These are phyloP conservation scores for Speoplatyrhinus poulsoni DNA, from an alignment of 2,113 vertebrate genomes.

Conservation along the genomic window DNA sequence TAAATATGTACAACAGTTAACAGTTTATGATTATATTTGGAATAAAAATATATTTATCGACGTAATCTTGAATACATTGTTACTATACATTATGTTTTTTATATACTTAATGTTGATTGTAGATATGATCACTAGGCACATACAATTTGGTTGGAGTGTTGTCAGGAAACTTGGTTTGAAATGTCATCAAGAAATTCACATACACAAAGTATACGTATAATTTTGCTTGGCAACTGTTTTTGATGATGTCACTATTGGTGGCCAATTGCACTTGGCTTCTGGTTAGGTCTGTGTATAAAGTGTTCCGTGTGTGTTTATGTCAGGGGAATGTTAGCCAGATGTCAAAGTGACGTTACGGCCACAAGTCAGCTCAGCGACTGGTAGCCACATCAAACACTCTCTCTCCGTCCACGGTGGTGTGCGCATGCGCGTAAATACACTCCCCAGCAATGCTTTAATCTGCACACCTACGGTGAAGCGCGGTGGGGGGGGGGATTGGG, in stretches of 20 bases:
- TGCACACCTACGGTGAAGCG: conserved; percentile 62
- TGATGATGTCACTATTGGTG: background rate
- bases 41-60: background rate
- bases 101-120: background rate
- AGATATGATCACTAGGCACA: background rate
- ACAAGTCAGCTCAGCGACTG: conserved; percentile 57
- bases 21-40: background rate
- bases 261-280: conserved; percentile 4
- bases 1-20: background rate
- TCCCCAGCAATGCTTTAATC: conserved; percentile 64
- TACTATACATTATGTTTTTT: background rate
- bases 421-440: conserved; percentile 9
- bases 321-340: conserved; percentile 44
- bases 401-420: background rate
- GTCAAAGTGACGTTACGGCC: conserved; percentile 65
- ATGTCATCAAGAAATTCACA: background rate
- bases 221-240: conserved; percentile 13
- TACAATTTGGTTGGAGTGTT: background rate
- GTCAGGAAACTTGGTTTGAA: background rate
- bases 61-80: background rate
- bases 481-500: conserved; percentile 39
- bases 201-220: background rate
- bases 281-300: background rate
- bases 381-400: conserved; percentile 62
- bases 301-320: conserved; percentile 4